Base-by-base conservation (phyloP, 1,140 invertebrate genomes). In the Ylistrum balloti region DNA sequence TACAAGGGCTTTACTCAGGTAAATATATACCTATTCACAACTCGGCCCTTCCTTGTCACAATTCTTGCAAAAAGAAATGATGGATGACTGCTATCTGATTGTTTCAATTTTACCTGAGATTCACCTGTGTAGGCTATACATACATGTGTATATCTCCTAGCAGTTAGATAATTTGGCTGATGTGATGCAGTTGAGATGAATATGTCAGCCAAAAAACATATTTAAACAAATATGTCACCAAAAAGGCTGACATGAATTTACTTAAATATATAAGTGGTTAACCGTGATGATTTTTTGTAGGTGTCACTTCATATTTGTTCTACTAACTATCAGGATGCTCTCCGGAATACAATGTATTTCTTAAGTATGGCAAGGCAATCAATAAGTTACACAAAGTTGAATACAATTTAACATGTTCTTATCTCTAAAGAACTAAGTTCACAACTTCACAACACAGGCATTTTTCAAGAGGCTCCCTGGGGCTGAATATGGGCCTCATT, bases 31-130 rank as follows among this genome's bases (percentile, higher is more conserved):
- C 56, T 74, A 5, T 74, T 74, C 56, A 74, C 56, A 74, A 28
- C 2, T 56, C 7, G 2, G 17, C 22, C 56, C 56, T 74, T 74
- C 56, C 56, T 74, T 22, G 22, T 74, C 56, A n/a, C 22, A 74
- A 28, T 74, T 9, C 45, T 56, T 20, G 22, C 56, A 74, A 74
- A 74, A 74, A 74, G 56, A 11, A 74, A 74, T 28, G 56, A 74
- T 74, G n/a, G n/a, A 74, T 74, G 5, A 11, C 56, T 74, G n/a
- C 5, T 28, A 74, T 74, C 0, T n/a, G 9, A 74, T 17, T 74
- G 56, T 74, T 74, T 74, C 56, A 74, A 74, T 28, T 74, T 74
- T 74, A 74, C 56, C 56, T 74, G 56, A 74, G 56, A 74, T 74
- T 74, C n/a, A 74, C 56, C 56, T 74, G 56, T 74, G 56, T 74